Evolutionary conservation across 2,797 vertebrate genomes (phyloP), one percentile per base, ranked within the genome.

Genomic region (Mormyrops boulengeri): DNA sequence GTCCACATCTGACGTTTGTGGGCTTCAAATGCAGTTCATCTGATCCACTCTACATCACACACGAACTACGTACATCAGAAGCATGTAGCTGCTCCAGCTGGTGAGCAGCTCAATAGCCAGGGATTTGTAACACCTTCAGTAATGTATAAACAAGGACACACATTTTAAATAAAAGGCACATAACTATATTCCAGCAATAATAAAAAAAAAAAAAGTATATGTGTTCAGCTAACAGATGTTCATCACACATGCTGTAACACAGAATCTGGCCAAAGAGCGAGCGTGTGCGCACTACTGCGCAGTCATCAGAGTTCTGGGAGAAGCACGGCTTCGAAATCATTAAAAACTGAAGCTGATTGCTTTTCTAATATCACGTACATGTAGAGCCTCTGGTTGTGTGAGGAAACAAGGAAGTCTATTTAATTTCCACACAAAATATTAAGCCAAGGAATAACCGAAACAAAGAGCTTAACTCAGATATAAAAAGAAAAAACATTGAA

Each of bases 361-460:
- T 49, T 49, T 49, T 44, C 47, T 30, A 85, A 49, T 85, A 50
- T 50, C 82, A 50, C 82, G 47, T 50, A 49, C 47, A 85, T n/a
- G 22, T 11, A 52, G 47, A 85, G 82, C 82, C 47, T 22, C 44
- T 44, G 47, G 82, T 44, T 82, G 77, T 49, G 44, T 73, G 30
- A 38, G 38, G 38, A 80, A 44, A 80, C 17, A 19, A 44, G 30
- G 34, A 41, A 41, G 26, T 88, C 38, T 49, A 14, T 85, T 85
- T 85, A n/a, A 88, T 88, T 53, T 88, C 22, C 44, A 52, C 62
- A 73, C 44, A 80, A 49, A 73, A 34, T 44, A 77, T 88, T 41
- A 85, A 30, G 62, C 44, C 44, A 34, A 77, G 62, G 47, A 80
- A 52, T 77, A 49, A 50, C 26, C 3, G 8, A 88, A 73, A 88